These are phyloP conservation scores for Dipodomys ordii DNA, from an alignment of 2,113 vertebrate genomes.

Conservation along the genomic window DNA sequence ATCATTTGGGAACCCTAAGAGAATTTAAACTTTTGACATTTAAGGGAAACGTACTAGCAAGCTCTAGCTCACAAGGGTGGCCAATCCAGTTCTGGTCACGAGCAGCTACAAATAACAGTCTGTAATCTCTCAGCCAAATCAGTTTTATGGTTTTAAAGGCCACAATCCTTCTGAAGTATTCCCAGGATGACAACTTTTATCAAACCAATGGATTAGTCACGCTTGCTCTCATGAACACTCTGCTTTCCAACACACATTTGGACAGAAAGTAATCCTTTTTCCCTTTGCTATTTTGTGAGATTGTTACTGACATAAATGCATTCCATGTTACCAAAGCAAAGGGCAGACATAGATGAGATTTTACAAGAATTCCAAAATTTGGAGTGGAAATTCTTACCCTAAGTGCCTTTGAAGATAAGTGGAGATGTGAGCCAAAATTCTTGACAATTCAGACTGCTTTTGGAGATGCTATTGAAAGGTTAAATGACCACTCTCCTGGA, in stretches of 20 bases:
- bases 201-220: conserved; percentile 20
- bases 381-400: conserved; percentile 73
- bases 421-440: conserved; percentile 46
- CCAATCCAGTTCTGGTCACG: background rate
- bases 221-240: background rate
- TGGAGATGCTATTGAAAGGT: conserved; percentile 25
- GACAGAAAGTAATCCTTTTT: conserved; percentile 39
- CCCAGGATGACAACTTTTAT: conserved; percentile 47
- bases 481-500: background rate
- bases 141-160: conserved; percentile 54
- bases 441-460: background rate
- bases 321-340: conserved; percentile 79
- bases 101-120: conserved; percentile 4
- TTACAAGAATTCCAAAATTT: conserved; percentile 80
- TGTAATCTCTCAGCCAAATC: conserved; percentile 13
- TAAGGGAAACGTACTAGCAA: background rate
- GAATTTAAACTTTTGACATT: background rate
- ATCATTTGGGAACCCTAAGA: conserved; percentile 21
- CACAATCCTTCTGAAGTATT: conserved; percentile 30
- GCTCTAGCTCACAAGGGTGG: background rate
- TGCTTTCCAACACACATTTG: conserved; percentile 68
- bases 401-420: conserved; percentile 71
- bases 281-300: conserved; percentile 47
- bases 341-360: conserved; percentile 72
- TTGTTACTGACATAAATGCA: conserved; percentile 35